Evolutionary conservation across 2,797 vertebrate genomes (phyloP).

Genomic region (Leontocebus nigricollis): DNA sequence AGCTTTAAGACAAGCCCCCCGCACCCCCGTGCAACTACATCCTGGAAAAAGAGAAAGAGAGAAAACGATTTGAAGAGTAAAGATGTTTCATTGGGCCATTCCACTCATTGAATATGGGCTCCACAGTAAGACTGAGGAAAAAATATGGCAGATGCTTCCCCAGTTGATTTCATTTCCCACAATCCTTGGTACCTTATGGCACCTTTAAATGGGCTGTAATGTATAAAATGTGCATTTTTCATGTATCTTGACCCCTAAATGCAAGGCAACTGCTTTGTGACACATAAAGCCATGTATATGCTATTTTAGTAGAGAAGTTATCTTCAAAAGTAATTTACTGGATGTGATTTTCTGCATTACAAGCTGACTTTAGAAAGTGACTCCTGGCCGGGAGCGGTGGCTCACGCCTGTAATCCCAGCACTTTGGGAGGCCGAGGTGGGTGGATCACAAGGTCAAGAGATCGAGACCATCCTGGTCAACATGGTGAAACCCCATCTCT

Average conservation of each 20-base stretch:
- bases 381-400: no score
- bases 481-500: no score
- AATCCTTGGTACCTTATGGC: not conserved
- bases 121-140: not conserved
- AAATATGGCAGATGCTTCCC: not conserved
- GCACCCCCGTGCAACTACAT: no score
- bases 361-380: not conserved
- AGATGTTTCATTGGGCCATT: not conserved
- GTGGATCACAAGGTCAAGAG: no score
- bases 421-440: no score
- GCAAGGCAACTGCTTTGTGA: not conserved
- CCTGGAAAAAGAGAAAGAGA: not conserved
- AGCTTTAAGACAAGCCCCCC: not conserved
- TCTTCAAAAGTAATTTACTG: not conserved
- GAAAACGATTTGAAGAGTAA: not conserved
- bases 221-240: not conserved
- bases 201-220: not conserved
- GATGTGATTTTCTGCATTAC: not conserved
- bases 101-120: not conserved
- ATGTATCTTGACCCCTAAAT: not conserved
- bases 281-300: not conserved
- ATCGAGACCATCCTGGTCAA: no score
- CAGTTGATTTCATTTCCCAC: not conserved
- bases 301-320: not conserved
- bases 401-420: no score